Percentiles rank a stretch among this genome's conserved stretches.
Conservation (phyloP, 2,797 vertebrate genomes). For the Vultur gryphus region DNA sequence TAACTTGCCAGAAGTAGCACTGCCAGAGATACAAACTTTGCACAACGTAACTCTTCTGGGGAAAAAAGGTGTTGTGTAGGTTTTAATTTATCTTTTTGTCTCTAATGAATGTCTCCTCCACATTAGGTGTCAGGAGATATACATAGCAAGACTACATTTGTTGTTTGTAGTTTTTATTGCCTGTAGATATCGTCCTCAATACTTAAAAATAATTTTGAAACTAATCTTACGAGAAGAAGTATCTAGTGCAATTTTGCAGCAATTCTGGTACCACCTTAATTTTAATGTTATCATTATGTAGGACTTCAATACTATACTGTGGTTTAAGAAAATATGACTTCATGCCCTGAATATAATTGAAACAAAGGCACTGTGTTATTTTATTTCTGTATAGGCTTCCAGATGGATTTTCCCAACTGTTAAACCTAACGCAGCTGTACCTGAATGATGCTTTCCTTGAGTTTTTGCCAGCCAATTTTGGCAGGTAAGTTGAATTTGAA, state of each 20-base stretch:
- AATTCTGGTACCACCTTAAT: neutral
- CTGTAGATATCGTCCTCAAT: neutral
- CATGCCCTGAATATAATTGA: neutral
- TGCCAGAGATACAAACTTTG: neutral
- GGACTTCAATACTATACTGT: neutral
- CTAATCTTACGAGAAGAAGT: neutral
- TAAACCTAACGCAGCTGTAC: constrained; percentile 95
- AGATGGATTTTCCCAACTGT: constrained; percentile 96
- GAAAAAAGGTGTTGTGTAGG: neutral
- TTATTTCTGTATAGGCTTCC: constrained; percentile 83
- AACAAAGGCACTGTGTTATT: neutral
- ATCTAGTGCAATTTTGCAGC: neutral
- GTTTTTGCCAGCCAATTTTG: constrained; percentile 93
- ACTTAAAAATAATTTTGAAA: neutral
- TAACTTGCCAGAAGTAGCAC: neutral
- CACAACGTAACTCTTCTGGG: fast-evolving
- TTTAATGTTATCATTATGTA: neutral
- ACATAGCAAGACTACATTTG: neutral
- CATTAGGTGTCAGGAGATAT: neutral
- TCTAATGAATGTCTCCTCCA: neutral
- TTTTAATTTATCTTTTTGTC: neutral
- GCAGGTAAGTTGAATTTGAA: constrained; percentile 79
- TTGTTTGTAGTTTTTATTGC: neutral
- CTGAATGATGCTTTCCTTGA: constrained; percentile 98
- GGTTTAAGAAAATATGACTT: neutral